A percentile compares a stretch with the other conserved stretches of the same genome.
These are phyloP conservation scores for Emydoidea blandingii DNA, from an alignment of 2,797 vertebrate genomes.

Conservation along the genomic window DNA sequence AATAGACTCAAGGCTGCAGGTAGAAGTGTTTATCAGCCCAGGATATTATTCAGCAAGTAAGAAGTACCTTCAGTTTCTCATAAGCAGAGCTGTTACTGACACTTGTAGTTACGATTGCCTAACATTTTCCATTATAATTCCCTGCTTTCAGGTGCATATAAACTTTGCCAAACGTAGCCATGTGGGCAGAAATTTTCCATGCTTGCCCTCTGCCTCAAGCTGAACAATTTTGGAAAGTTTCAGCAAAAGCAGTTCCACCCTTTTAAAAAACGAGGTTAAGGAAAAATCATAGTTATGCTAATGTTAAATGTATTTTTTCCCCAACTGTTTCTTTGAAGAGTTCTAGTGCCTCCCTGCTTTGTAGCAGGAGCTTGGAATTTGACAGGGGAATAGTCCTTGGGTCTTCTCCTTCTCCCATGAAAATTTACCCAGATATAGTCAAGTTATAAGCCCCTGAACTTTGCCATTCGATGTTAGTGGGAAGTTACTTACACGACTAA, in stretches of 20 bases:
- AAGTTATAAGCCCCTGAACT: background rate
- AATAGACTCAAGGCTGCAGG: background rate
- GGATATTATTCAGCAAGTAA: background rate
- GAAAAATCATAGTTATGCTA: background rate
- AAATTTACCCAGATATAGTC: background rate
- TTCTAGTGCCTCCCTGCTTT: background rate
- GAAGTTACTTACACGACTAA: background rate
- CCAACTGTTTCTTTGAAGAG: background rate
- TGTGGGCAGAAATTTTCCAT: background rate
- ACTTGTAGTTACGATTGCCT: rapidly evolving
- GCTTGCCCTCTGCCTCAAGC: background rate
- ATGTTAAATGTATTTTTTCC: background rate
- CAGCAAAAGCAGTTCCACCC: background rate
- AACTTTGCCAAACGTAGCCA: background rate
- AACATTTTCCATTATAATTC: background rate
- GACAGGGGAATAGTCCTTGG: background rate
- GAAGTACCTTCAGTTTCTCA: background rate
- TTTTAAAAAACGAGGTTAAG: background rate
- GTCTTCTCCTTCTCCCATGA: background rate
- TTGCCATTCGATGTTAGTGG: background rate
- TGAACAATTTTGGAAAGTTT: background rate
- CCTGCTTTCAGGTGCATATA: background rate
- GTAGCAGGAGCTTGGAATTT: background rate
- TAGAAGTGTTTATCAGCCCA: background rate
- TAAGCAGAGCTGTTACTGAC: background rate